These are phyloP conservation scores for Eupeodes latifasciatus DNA, from an alignment of 2,888 invertebrate genomes.

Conservation along the genomic window DNA sequence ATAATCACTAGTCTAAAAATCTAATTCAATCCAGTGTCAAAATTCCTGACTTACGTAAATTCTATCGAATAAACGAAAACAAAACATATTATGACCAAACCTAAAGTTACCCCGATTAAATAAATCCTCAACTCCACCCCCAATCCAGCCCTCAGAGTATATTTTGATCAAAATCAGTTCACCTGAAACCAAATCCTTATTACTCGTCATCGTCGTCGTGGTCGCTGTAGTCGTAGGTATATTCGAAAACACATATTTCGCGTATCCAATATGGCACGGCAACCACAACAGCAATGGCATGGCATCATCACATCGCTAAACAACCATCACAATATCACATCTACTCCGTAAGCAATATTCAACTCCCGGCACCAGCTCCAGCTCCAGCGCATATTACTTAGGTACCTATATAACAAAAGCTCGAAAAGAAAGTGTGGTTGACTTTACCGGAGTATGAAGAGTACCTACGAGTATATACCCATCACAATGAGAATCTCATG, in stretches of 20 bases:
- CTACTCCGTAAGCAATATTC: conserved; percentile 15
- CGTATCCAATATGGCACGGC: conserved; percentile 71
- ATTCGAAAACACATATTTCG: conserved; percentile 48
- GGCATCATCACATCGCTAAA: conserved; percentile 42
- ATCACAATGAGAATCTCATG: conserved; percentile 78
- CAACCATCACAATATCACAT: neutral
- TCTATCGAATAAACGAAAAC: neutral
- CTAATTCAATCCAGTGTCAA: neutral
- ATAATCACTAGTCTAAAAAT: neutral
- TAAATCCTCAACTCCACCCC: conserved; percentile 66
- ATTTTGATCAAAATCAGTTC: conserved; percentile 66
- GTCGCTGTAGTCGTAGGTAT: too few relatives aligned
- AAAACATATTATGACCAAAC: conserved; percentile 36
- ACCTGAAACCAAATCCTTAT: conserved; percentile 70
- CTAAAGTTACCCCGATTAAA: conserved; percentile 61
- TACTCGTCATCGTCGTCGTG: conserved; percentile 1
- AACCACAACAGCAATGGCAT: conserved; percentile 57
- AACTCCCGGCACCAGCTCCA: neutral
- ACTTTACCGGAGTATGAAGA: neutral
- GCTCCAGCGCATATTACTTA: neutral
- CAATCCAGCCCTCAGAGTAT: conserved; percentile 39
- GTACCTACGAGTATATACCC: conserved; percentile 26
- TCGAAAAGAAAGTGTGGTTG: conserved; percentile 67
- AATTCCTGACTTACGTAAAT: conserved; percentile 15
- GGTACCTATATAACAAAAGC: conserved; percentile 42